Base-by-base conservation (phyloP, 2,113 vertebrate genomes). In the Psophia crepitans region DNA sequence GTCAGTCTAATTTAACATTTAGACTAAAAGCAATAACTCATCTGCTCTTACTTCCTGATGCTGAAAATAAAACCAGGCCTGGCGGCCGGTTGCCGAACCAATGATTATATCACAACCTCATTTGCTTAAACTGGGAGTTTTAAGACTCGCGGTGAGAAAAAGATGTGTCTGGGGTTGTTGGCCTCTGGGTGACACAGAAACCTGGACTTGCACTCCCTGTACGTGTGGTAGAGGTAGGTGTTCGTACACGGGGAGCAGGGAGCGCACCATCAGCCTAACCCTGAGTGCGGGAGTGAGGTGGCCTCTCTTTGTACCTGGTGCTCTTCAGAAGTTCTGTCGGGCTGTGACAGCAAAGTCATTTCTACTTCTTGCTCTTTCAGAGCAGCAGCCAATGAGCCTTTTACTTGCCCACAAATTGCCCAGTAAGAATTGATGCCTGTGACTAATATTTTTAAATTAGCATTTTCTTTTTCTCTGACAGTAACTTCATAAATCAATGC, bases 21-120 rank as follows among this genome's bases (percentile, higher is more conserved):
- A 20, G 32, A 32, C 18, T 70, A 19, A 89, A 66, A 96, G 97
- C 97, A 98, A 97, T 96, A 97, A 94, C 28, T 82, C 1, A 2
- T 7, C 54, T 80, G 35, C 58, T 76, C 68, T 85, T 57, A 54
- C 9, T 71, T 92, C 51, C 74, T 74, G 48, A 57, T 49, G 68
- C 81, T 93, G 90, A 87, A 53, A 90, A 58, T n/a, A 46, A 64
- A 84, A 24, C 19, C 83, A 78, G 91, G 77, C 79, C 41, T 9
- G 6, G 37, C 26, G 57, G 66, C 89, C 84, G 90, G n/a, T 66
- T 77, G 60, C 41, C 74, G 71, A 89, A 64, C 63, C 87, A 83
- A 5, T 37, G 54, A 68, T 71, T 32, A 2, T 19, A 23, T 33
- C 24, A 18, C 2, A 63, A 96, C 93, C 92, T 96, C 90, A 66